A percentile compares a stretch with the other conserved stretches of the same genome.
phyloP scores from a whole-genome alignment of 2,888 invertebrate species.

The Dolichomitus sp. region DNA sequence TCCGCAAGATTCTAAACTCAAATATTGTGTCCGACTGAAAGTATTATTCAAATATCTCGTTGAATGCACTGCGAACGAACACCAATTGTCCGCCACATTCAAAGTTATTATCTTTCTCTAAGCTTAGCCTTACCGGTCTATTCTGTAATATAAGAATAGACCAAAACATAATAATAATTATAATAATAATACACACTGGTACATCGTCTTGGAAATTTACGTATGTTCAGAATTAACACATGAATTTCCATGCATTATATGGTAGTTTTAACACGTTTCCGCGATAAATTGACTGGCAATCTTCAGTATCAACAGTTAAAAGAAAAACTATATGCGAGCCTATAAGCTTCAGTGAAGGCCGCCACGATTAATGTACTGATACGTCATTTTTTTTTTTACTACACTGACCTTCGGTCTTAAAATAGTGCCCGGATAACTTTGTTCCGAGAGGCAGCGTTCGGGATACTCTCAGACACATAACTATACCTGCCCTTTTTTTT shows the following conservation, averaged over 20 bases:
- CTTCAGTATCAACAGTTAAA: constrained; percentile 6
- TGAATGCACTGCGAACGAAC: neutral
- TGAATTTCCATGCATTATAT: neutral
- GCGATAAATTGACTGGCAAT: constrained; percentile 11
- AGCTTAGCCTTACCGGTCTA: constrained; percentile 48
- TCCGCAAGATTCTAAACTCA: constrained; percentile 9
- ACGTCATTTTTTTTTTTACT: constrained; percentile 65
- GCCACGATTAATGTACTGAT: constrained; percentile 71
- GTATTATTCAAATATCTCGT: constrained; percentile 10
- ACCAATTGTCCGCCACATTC: neutral
- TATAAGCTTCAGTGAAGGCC: constrained; percentile 66
- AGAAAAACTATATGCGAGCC: neutral
- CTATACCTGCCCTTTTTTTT: constrained; percentile 20
- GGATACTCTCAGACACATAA: constrained; percentile 3
- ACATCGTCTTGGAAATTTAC: neutral
- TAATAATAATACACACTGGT: constrained; percentile 35
- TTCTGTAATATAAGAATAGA: constrained; percentile 9
- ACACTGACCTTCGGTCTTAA: constrained; percentile 73
- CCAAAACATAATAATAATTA: constrained; percentile 11
- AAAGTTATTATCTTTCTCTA: constrained; percentile 35
- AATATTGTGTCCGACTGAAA: constrained; percentile 3
- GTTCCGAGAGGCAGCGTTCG: constrained; percentile 29
- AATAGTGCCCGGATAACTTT: constrained; percentile 73
- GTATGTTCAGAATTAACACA: neutral
- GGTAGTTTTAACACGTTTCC: neutral